phyloP scores from a whole-genome alignment of 1,140 invertebrate genomes.

The Tetramorium alpestre region DNA sequence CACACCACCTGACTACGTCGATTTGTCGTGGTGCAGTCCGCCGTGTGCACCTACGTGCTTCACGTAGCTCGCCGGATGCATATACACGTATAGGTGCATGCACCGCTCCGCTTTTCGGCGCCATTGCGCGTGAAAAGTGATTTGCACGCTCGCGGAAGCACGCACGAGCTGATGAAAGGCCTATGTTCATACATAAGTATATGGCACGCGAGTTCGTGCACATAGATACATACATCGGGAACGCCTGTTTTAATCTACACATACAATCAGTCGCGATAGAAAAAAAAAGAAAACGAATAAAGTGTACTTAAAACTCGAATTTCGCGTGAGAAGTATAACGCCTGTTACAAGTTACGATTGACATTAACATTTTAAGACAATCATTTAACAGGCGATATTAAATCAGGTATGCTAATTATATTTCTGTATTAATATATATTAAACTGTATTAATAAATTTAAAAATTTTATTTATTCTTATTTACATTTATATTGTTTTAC shows the following conservation, averaged over 20 bases:
- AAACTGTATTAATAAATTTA: neutral
- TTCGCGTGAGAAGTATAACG: slow-evolving; percentile 10
- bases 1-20: slow-evolving; percentile 13
- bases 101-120: slow-evolving; percentile 59
- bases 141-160: slow-evolving; percentile 68
- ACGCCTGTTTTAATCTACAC: slow-evolving; percentile 45
- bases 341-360: neutral
- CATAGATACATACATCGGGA: slow-evolving; percentile 34
- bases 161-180: slow-evolving; percentile 65
- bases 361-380: neutral
- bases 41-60: slow-evolving; percentile 20
- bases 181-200: slow-evolving; percentile 70
- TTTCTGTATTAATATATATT: neutral
- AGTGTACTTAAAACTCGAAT: slow-evolving; percentile 11
- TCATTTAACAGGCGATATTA: neutral
- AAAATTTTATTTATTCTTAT: neutral
- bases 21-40: slow-evolving; percentile 39
- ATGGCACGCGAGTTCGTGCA: slow-evolving; percentile 16
- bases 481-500: neutral
- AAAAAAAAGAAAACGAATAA: slow-evolving; percentile 11
- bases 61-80: slow-evolving; percentile 34
- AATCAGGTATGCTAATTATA: neutral
- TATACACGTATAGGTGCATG: slow-evolving; percentile 29
- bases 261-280: slow-evolving; percentile 17
- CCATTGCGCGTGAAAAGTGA: slow-evolving; percentile 71